Conservation (phyloP, 2,888 invertebrate species). For the Noctua pronuba region DNA sequence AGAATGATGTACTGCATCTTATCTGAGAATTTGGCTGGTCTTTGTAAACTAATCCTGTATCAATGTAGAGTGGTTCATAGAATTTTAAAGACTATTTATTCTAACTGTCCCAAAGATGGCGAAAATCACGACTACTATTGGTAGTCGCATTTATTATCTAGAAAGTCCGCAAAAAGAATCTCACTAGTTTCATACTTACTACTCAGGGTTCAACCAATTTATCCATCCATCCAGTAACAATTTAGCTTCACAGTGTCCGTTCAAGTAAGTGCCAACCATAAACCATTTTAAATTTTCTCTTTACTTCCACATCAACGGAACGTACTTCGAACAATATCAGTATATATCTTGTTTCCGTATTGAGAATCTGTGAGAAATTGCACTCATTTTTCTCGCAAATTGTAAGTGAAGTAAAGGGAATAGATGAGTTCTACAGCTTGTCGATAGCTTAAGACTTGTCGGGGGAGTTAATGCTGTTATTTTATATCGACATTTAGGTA, state of each 20-base stretch:
- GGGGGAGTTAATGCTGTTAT: not conserved
- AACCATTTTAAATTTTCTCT: slow-evolving; percentile 37
- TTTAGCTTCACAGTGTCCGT: not conserved
- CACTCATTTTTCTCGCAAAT: slow-evolving; percentile 54
- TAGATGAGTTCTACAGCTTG: slow-evolving; percentile 33
- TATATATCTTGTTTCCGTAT: slow-evolving; percentile 54
- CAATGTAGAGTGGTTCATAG: no score
- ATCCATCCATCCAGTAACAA: not conserved
- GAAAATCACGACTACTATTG: not conserved
- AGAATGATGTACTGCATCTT: no score
- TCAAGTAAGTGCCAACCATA: slow-evolving; percentile 12
- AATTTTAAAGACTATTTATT: not conserved
- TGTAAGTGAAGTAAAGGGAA: slow-evolving; percentile 48
- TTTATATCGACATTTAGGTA: not conserved
- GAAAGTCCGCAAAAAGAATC: not conserved
- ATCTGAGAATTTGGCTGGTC: no score
- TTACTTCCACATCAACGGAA: slow-evolving; percentile 33
- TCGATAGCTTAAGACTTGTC: slow-evolving; percentile 31
- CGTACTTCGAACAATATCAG: slow-evolving; percentile 41
- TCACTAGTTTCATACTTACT: not conserved
- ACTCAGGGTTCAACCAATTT: not conserved
- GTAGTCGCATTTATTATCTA: not conserved
- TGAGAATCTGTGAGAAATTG: slow-evolving; percentile 60
- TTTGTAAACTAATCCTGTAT: no score
- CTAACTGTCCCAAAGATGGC: not conserved